Percentiles rank a stretch among this genome's conserved stretches.
Evolutionary conservation across 2,888 invertebrate species (phyloP).

Genomic region (Hecatera dysodea): DNA sequence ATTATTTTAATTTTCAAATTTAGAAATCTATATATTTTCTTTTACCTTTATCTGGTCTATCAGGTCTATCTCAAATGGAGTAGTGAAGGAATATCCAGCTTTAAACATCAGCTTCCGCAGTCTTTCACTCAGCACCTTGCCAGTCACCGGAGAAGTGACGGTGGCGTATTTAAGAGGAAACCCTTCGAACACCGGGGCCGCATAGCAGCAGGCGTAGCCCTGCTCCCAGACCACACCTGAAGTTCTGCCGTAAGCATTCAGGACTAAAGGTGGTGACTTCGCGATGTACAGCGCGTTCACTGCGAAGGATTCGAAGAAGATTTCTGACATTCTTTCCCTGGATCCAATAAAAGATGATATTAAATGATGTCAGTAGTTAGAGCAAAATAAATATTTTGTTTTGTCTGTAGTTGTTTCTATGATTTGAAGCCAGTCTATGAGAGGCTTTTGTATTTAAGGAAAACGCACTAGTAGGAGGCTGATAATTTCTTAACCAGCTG

Average conservation of each 20-base stretch:
- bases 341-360: too few relatives aligned
- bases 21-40: too few relatives aligned
- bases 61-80: conserved; percentile 96
- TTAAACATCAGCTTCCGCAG: conserved; percentile 96
- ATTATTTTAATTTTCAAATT: too few relatives aligned
- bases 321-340: conserved; percentile 92
- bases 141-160: conserved; percentile 95
- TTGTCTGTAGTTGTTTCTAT: background rate
- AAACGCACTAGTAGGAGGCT: too few relatives aligned
- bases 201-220: conserved; percentile 86
- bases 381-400: too few relatives aligned
- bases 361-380: too few relatives aligned
- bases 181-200: conserved; percentile 91
- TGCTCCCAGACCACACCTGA: conserved; percentile 89
- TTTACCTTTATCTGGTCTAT: conserved; percentile 98
- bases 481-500: too few relatives aligned
- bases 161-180: conserved; percentile 96
- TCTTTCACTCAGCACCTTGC: conserved; percentile 94
- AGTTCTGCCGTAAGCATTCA: conserved; percentile 89
- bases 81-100: conserved; percentile 96
- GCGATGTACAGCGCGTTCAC: conserved; percentile 87
- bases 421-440: background rate
- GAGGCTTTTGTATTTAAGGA: background rate
- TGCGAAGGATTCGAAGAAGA: conserved; percentile 91
- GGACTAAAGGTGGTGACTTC: conserved; percentile 84